Percentiles rank a stretch among this genome's conserved stretches.
These are phyloP conservation scores for Anser brachyrhynchus DNA, from an alignment of 2,113 vertebrate genomes.

Conservation along the genomic window DNA sequence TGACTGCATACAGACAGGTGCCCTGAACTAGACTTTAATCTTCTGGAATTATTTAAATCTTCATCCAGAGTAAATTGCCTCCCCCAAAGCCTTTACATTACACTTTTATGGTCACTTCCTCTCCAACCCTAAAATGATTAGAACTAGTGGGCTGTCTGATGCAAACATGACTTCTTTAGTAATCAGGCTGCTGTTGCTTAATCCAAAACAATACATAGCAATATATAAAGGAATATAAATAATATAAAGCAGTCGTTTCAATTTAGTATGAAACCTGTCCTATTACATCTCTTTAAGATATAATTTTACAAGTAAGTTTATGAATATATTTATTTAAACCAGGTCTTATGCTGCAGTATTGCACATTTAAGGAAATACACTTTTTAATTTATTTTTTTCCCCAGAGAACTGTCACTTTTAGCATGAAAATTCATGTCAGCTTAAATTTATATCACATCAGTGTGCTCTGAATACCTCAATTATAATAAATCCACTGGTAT, in stretches of 20 bases:
- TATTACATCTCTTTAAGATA: background rate
- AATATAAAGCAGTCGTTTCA: background rate
- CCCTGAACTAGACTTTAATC: background rate
- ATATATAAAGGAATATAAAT: background rate
- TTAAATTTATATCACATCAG: background rate
- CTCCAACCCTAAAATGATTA: background rate
- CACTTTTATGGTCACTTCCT: background rate
- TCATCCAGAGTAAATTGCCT: background rate
- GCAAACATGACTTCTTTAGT: background rate
- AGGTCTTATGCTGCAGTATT: background rate
- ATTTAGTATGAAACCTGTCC: background rate
- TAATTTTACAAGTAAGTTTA: background rate
- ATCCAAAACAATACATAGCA: background rate
- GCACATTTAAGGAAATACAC: background rate
- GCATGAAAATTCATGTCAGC: background rate
- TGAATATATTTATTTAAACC: background rate
- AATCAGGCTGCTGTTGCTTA: background rate
- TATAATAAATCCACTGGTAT: background rate
- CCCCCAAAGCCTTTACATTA: fast-evolving
- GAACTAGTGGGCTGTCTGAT: background rate
- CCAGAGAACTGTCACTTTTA: background rate
- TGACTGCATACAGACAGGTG: background rate
- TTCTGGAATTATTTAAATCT: background rate
- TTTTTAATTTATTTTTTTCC: background rate
- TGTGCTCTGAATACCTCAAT: background rate